A percentile compares a stretch with the other conserved stretches of the same genome.
Evolutionary conservation across 2,888 invertebrate genomes (phyloP).

Genomic region (Rhagium mordax): DNA sequence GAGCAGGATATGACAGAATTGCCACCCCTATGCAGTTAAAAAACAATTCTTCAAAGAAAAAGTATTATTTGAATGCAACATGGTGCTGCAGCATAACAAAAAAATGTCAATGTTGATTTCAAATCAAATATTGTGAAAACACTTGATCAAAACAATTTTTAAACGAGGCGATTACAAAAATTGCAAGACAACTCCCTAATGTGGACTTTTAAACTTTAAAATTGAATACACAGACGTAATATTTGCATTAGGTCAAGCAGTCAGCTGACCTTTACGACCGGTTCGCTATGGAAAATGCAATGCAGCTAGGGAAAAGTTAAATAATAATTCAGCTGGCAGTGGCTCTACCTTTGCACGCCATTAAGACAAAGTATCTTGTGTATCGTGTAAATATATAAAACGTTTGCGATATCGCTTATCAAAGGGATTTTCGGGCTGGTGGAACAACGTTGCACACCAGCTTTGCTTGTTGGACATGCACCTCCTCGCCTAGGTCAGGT

Average conservation of each 20-base stretch:
- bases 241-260: background rate
- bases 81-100: too few relatives aligned
- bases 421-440: conserved; percentile 10
- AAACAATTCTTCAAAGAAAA: too few relatives aligned
- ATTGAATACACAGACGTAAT: conserved; percentile 13
- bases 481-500: background rate
- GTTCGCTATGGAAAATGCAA: background rate
- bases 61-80: too few relatives aligned
- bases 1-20: too few relatives aligned
- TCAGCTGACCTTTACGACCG: conserved; percentile 20
- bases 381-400: conserved; percentile 26
- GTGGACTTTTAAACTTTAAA: conserved; percentile 2
- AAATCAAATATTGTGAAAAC: too few relatives aligned
- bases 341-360: conserved; percentile 8
- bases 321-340: conserved; percentile 21
- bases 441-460: conserved; percentile 5
- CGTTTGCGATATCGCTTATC: conserved; percentile 27
- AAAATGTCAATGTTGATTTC: too few relatives aligned
- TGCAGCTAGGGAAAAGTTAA: conserved; percentile 1
- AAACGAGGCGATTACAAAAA: too few relatives aligned
- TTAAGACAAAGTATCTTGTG: conserved; percentile 14
- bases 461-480: conserved; percentile 5
- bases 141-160: too few relatives aligned
- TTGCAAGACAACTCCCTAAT: too few relatives aligned
- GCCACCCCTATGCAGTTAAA: too few relatives aligned